These are phyloP conservation scores for Acanthacorydalis orientalis DNA, from an alignment of 2,888 invertebrate species.

Conservation along the genomic window DNA sequence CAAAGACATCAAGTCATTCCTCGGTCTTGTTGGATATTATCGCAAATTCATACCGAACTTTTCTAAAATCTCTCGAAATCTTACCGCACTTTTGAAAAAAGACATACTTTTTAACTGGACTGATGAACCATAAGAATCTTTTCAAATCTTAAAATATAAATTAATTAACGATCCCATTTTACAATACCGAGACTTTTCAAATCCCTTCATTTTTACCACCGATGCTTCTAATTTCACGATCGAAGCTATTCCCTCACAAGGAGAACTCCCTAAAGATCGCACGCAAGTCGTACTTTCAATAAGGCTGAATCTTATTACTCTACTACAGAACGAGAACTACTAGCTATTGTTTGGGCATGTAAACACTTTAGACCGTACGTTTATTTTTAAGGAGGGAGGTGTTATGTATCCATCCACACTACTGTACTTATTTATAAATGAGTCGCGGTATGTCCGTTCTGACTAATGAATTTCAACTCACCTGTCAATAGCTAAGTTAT, in stretches of 20 bases:
- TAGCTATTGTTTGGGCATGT: conserved; percentile 19
- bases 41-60: conserved; percentile 15
- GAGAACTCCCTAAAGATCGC: conserved; percentile 15
- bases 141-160: conserved; percentile 2
- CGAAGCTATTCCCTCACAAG: conserved; percentile 17
- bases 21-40: conserved; percentile 18
- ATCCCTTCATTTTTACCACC: conserved; percentile 15
- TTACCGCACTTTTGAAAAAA: conserved; percentile 2
- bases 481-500: no score
- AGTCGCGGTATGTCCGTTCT: no score
- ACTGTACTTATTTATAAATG: no score
- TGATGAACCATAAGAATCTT: background rate
- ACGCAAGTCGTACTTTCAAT: conserved; percentile 17
- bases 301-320: conserved; percentile 19
- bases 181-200: conserved; percentile 15
- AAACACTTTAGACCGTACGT: conserved; percentile 21
- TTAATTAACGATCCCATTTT: conserved; percentile 7
- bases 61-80: conserved; percentile 7
- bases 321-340: conserved; percentile 20
- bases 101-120: background rate
- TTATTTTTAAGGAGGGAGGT: no score
- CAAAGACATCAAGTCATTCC: conserved; percentile 16
- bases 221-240: conserved; percentile 15
- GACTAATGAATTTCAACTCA: no score
- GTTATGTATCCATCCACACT: no score